Evolutionary conservation across 2,888 invertebrate species (phyloP).

Genomic region (Polydrusus cervinus): DNA sequence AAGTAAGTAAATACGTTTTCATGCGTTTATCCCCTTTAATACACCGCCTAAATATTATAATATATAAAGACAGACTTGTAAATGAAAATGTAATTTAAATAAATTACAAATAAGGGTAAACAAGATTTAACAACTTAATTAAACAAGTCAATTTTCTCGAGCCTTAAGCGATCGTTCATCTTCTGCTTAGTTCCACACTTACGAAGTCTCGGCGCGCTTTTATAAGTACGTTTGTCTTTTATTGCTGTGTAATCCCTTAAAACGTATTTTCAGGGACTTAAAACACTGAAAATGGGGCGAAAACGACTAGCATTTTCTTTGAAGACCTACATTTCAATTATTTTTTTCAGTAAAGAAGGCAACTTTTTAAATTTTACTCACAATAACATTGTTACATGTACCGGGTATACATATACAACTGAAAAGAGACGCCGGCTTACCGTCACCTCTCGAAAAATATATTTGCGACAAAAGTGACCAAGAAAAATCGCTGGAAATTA

Average conservation of each 20-base stretch:
- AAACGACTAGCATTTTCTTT: background rate
- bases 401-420: too few species aligned
- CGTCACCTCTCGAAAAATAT: too few species aligned
- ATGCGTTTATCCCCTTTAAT: background rate
- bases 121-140: slow-evolving; percentile 6
- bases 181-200: background rate
- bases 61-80: background rate
- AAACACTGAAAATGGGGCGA: background rate
- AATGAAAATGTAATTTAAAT: background rate
- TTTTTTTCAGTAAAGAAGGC: too few species aligned
- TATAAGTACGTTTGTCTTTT: background rate
- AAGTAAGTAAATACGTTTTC: background rate
- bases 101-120: background rate
- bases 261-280: background rate
- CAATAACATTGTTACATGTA: too few species aligned
- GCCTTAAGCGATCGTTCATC: background rate
- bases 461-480: too few species aligned
- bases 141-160: slow-evolving; percentile 6
- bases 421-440: too few species aligned
- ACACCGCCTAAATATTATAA: background rate
- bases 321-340: background rate
- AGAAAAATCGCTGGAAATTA: too few species aligned
- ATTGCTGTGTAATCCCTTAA: background rate
- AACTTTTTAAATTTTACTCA: too few species aligned
- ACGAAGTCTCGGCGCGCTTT: slow-evolving; percentile 7